Evolutionary conservation across 2,888 invertebrate species (phyloP).

Genomic region (Eristalis tenax): DNA sequence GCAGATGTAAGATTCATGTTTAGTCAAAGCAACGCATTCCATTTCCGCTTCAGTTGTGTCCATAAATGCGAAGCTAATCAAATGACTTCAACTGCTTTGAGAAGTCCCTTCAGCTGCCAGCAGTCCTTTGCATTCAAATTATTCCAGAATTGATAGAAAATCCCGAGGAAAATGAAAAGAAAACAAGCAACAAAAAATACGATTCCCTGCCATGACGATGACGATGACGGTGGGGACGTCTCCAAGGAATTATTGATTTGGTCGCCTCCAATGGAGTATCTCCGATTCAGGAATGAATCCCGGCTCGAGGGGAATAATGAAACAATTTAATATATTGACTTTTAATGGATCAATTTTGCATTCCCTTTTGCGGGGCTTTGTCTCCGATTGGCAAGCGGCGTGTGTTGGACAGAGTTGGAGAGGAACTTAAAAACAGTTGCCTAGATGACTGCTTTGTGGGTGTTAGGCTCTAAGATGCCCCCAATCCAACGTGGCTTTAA

Average conservation of each 20-base stretch:
- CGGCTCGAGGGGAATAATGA: neutral
- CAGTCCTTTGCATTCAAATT: neutral
- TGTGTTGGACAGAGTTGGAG: neutral
- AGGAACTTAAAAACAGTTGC: neutral
- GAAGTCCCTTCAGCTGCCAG: neutral
- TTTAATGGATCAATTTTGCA: slow-evolving; percentile 58
- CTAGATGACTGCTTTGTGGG: neutral
- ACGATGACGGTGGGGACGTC: neutral
- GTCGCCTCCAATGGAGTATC: neutral
- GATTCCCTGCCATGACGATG: neutral
- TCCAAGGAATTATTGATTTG: slow-evolving; percentile 21
- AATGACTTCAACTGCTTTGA: neutral
- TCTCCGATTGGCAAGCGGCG: neutral
- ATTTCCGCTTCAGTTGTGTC: neutral
- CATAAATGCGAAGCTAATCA: neutral
- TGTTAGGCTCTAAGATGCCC: neutral
- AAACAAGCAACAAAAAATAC: neutral
- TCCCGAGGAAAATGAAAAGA: neutral
- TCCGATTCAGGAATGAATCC: neutral
- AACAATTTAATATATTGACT: slow-evolving; percentile 52
- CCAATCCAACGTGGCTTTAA: neutral
- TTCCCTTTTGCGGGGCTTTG: slow-evolving; percentile 5
- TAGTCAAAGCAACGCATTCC: neutral
- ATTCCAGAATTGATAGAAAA: neutral
- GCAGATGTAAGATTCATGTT: neutral